phyloP scores from a whole-genome alignment of 2,797 vertebrate species.

The Rhinophrynus dorsalis region DNA sequence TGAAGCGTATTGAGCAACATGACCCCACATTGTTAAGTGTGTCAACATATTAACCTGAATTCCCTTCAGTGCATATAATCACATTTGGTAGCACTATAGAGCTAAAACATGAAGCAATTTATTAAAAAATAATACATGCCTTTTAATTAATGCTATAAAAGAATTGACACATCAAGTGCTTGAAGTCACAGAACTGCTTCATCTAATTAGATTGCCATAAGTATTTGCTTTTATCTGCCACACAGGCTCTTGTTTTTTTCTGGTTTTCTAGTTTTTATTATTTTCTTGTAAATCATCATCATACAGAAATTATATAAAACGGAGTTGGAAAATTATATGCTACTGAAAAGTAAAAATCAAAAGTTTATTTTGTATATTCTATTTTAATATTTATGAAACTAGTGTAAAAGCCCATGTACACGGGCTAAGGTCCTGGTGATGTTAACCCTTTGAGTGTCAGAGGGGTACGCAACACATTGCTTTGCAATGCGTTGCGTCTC shows the following conservation, averaged over 20 bases:
- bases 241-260: constrained; percentile 50
- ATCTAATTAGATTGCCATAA: constrained; percentile 68
- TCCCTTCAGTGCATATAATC: constrained; percentile 89
- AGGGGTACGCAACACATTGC: too few relatives aligned
- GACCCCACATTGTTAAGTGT: constrained; percentile 96
- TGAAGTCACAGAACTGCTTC: constrained; percentile 67
- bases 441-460: too few relatives aligned
- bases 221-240: constrained; percentile 61
- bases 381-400: too few relatives aligned
- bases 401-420: too few relatives aligned
- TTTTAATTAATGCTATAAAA: constrained; percentile 76
- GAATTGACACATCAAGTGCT: constrained; percentile 72
- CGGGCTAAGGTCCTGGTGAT: too few relatives aligned
- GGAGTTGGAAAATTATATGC: too few relatives aligned
- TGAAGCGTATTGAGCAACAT: constrained; percentile 88
- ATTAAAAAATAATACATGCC: constrained; percentile 78
- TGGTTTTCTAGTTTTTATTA: constrained; percentile 14
- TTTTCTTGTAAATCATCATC: too few relatives aligned
- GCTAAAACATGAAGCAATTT: constrained; percentile 77
- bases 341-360: too few relatives aligned
- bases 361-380: too few relatives aligned
- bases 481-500: too few relatives aligned
- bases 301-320: too few relatives aligned
- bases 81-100: constrained; percentile 69
- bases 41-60: constrained; percentile 99